phyloP scores from a whole-genome alignment of 1,140 invertebrate genomes.

The Bombyx mandarina region DNA sequence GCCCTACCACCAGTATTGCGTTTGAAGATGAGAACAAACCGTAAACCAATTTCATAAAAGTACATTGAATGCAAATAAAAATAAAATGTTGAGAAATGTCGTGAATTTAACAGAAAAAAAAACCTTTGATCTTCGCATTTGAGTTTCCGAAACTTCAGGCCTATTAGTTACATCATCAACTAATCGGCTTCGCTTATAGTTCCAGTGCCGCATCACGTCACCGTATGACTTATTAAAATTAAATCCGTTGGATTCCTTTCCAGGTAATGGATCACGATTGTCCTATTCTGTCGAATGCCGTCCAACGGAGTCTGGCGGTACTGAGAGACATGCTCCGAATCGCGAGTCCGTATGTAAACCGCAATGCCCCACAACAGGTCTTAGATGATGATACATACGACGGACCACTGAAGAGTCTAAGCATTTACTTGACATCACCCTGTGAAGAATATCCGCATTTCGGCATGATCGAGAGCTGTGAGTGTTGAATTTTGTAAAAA shows the following conservation, averaged over 20 bases:
- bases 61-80: too few species aligned
- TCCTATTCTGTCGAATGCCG: constrained; percentile 37
- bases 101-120: too few species aligned
- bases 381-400: not conserved
- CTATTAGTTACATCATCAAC: too few species aligned
- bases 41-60: too few species aligned
- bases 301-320: constrained; percentile 37
- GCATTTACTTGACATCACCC: constrained; percentile 65
- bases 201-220: too few species aligned
- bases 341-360: not conserved
- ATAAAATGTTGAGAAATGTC: too few species aligned
- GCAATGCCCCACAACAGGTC: not conserved
- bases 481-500: constrained; percentile 34
- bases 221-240: too few species aligned
- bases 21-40: too few species aligned
- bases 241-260: not conserved
- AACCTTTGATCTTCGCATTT: too few species aligned
- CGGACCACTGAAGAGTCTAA: constrained; percentile 60
- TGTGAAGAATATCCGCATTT: constrained; percentile 75
- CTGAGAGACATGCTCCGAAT: constrained; percentile 7
- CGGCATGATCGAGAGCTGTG: constrained; percentile 82
- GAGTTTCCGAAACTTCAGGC: too few species aligned
- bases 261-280: constrained; percentile 38
- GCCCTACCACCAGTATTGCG: too few species aligned
- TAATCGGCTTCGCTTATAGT: too few species aligned